These are phyloP conservation scores for Matsumyia berberina DNA, from an alignment of 2,888 invertebrate genomes.

Conservation along the genomic window DNA sequence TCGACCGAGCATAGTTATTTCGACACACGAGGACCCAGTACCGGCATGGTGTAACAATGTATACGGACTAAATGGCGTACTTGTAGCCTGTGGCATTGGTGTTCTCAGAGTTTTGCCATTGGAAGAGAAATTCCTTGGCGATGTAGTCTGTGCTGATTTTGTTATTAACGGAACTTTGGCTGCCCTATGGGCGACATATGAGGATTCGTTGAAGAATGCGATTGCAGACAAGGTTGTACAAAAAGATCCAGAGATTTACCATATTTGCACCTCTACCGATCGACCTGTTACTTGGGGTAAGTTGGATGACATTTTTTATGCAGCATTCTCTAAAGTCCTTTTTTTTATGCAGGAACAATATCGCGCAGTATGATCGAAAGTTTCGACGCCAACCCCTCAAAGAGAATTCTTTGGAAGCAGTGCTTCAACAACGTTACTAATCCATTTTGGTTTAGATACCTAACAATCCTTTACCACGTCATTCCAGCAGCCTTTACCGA, in stretches of 20 bases:
- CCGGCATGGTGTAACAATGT: slow-evolving; percentile 78
- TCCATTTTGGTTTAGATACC: slow-evolving; percentile 70
- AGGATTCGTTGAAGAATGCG: slow-evolving; percentile 19
- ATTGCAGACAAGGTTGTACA: neutral
- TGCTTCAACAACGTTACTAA: slow-evolving; percentile 65
- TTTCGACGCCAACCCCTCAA: slow-evolving; percentile 60
- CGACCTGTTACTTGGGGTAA: slow-evolving; percentile 73
- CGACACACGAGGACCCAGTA: slow-evolving; percentile 78
- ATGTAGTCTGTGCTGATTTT: slow-evolving; percentile 79
- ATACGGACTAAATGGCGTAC: slow-evolving; percentile 78
- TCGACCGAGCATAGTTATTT: slow-evolving; percentile 78
- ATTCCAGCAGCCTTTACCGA: slow-evolving; percentile 77
- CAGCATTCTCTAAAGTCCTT: neutral
- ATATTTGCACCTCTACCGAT: slow-evolving; percentile 71
- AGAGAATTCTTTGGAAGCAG: slow-evolving; percentile 72
- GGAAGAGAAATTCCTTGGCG: slow-evolving; percentile 50
- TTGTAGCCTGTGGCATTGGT: slow-evolving; percentile 77
- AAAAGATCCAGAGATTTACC: slow-evolving; percentile 75
- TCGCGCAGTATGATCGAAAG: slow-evolving; percentile 2
- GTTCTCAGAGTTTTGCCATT: slow-evolving; percentile 74
- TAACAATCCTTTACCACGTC: slow-evolving; percentile 77
- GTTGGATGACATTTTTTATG: neutral
- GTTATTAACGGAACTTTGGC: slow-evolving; percentile 79
- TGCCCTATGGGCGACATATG: slow-evolving; percentile 77
- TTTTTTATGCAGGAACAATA: slow-evolving; percentile 53